phyloP scores from a whole-genome alignment of 2,113 vertebrate genomes.

The Brevimyrus niger region DNA sequence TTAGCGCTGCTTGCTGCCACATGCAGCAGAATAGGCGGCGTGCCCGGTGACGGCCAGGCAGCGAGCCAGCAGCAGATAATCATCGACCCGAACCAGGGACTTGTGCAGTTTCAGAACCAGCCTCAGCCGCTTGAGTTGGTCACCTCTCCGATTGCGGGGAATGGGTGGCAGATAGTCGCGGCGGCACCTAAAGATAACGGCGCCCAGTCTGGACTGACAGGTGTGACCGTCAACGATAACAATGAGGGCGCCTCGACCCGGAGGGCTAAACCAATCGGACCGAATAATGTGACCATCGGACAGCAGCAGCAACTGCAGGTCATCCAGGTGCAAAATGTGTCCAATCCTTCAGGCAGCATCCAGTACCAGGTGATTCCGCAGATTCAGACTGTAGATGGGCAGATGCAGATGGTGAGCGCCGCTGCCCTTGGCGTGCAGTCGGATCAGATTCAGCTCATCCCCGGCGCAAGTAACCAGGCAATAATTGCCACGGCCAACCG shows the following conservation, averaged over 20 bases:
- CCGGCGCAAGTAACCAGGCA: constrained; percentile 82
- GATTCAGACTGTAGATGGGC: constrained; percentile 87
- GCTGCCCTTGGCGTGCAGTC: constrained; percentile 65
- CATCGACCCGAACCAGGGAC: constrained; percentile 85
- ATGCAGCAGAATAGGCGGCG: constrained; percentile 99
- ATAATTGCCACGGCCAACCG: constrained; percentile 75
- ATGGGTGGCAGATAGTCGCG: constrained; percentile 93
- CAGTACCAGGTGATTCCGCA: constrained; percentile 98
- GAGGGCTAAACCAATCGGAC: constrained; percentile 69
- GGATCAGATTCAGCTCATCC: constrained; percentile 93
- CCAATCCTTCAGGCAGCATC: constrained; percentile 78
- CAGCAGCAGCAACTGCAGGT: constrained; percentile 79
- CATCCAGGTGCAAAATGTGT: constrained; percentile 82
- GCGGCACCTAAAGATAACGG: constrained; percentile 81
- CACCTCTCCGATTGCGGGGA: constrained; percentile 90
- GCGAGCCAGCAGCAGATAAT: constrained; percentile 76
- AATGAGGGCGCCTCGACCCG: constrained; percentile 71
- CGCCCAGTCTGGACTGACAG: constrained; percentile 74
- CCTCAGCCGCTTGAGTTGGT: constrained; percentile 92
- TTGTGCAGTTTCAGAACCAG: constrained; percentile 85
- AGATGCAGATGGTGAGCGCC: constrained; percentile 79
- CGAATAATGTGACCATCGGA: constrained; percentile 47
- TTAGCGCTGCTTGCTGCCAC: constrained; percentile 95
- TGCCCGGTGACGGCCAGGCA: constrained; percentile 78
- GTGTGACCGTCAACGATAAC: constrained; percentile 53